These are phyloP conservation scores for Stomatorhinus ivindoensis DNA, from an alignment of 2,113 vertebrate genomes.

Conservation along the genomic window DNA sequence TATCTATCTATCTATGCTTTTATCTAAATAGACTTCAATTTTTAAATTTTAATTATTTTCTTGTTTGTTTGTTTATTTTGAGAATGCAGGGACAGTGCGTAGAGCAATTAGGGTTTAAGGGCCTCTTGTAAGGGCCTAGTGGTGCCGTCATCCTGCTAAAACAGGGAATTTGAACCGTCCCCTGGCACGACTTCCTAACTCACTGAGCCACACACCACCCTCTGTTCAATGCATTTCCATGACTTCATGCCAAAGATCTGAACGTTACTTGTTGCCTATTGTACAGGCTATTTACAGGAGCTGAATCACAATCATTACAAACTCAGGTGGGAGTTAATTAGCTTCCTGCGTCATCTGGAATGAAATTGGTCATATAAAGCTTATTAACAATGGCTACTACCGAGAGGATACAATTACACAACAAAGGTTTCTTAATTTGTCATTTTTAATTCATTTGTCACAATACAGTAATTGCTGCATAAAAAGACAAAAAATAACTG, in stretches of 20 bases:
- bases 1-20: background rate
- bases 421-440: background rate
- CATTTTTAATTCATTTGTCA: background rate
- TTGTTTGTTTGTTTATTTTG: background rate
- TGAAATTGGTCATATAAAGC: background rate
- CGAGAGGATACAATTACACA: background rate
- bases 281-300: background rate
- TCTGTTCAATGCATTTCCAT: background rate
- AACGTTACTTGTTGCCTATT: background rate
- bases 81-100: background rate
- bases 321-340: background rate
- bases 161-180: background rate
- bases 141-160: background rate
- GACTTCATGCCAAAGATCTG: background rate
- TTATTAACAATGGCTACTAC: background rate
- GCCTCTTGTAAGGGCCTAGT: background rate
- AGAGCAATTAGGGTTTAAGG: background rate
- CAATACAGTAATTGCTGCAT: background rate
- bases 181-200: background rate
- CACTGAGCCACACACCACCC: background rate
- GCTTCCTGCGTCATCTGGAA: background rate
- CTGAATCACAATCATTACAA: background rate
- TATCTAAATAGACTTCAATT: background rate
- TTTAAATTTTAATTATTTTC: background rate
- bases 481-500: background rate